Percentiles rank a stretch among this genome's conserved stretches.
These are phyloP conservation scores for Notothenia rossii DNA, from an alignment of 2,113 vertebrate genomes.

Conservation along the genomic window DNA sequence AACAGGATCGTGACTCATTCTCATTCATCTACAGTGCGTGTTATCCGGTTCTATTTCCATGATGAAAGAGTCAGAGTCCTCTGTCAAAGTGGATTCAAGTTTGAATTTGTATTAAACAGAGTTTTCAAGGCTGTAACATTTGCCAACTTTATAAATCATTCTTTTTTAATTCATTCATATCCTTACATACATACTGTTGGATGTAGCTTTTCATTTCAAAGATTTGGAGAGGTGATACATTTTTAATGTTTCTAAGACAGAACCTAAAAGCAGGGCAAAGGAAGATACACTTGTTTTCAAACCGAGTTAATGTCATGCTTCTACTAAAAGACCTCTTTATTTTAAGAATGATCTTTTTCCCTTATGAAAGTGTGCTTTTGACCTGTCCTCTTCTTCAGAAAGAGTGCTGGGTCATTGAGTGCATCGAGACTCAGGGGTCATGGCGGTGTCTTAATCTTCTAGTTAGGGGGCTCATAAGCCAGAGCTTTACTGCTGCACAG, in stretches of 20 bases:
- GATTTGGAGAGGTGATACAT: not conserved
- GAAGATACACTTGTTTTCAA: not conserved
- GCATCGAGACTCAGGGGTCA: conserved; percentile 9
- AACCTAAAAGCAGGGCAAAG: conserved; percentile 1
- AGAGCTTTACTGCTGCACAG: conserved; percentile 24
- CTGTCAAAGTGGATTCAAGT: not conserved
- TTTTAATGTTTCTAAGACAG: not conserved
- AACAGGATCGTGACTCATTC: not conserved
- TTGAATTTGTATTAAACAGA: not conserved
- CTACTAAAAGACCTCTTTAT: conserved; percentile 7
- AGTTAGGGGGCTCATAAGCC: conserved; percentile 7
- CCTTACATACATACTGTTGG: not conserved
- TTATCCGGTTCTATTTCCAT: not conserved
- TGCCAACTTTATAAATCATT: not conserved
- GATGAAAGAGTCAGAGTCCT: not conserved
- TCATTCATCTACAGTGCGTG: not conserved
- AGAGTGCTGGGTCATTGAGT: not conserved
- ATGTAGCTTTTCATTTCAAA: not conserved
- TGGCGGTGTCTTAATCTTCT: not conserved
- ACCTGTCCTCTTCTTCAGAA: not conserved
- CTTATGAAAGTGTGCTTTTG: conserved; percentile 1
- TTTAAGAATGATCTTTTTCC: conserved; percentile 20
- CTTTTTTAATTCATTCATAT: not conserved
- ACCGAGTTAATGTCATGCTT: not conserved
- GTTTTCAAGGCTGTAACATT: not conserved